Base-by-base conservation (phyloP, 2,113 vertebrate genomes). In the Cyphomyrus plagiostoma region DNA sequence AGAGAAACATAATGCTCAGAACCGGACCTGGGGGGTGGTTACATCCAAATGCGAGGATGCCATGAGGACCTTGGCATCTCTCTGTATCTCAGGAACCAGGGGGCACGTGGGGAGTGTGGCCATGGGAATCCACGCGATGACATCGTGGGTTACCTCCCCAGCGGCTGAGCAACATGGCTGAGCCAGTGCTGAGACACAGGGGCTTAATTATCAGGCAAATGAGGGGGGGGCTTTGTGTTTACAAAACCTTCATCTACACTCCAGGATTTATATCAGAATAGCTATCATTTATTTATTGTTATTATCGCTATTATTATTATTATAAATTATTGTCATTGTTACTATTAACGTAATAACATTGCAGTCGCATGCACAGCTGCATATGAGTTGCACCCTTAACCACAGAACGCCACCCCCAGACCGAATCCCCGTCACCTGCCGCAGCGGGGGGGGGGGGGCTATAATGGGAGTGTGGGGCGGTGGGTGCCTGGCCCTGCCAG, bases 401-500 rank as follows among this genome's bases (percentile, higher is more conserved):
- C 70, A 77, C 70, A 39, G 15, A 77, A 39, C 70, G 3, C 30
- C 70, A 77, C 70, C 70, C 30, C 70, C 11, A 77, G 10, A 35
- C 70, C 30, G 17, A 39, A 77, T 17, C 70, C 30, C 13, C 11
- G 4, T 77, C 70, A 39, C 70, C 30, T 13, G 4, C 30, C n/a
- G 23, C 58, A 62, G 56, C 58, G 1, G 35, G 35, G 35, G 35
- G 42, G 42, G 42, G n/a, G 62, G 58, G 62, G 62, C 1, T 70
- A 30, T 26, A 70, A 70, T 70, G 35, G n/a, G 74, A 19, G 74
- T 17, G 15, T 19, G 35, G 35, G 35, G 74, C 1, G 13, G 74
- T 1, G 5, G 15, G 96, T 96, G 95, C 82, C 23, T 42, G 91
- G 13, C 93, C 92, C 89, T 91, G 92, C 92, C 94, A 93, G 95